Base-by-base conservation (phyloP, 2,797 vertebrate species). In the Delichon dasypus region DNA sequence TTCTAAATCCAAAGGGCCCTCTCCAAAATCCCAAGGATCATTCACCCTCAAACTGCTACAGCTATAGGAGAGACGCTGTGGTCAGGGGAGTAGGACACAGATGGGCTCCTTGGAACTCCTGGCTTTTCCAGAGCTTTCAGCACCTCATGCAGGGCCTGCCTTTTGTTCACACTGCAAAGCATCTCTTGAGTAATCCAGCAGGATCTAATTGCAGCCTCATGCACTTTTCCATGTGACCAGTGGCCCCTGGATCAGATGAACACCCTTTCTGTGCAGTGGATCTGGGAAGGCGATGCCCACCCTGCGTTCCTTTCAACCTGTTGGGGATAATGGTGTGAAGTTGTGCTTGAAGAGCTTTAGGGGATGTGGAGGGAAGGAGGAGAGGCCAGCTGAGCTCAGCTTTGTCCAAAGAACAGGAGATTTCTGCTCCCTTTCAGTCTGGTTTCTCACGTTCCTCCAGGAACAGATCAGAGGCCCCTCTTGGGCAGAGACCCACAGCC, bases 1-100 rank as follows among this genome's bases (percentile, higher is more conserved):
- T 89, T 78, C 75, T 78, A 88, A 94, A 57, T 83, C 81, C 88
- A 85, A 18, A 89, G 72, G 55, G 26, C 57, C 34, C 11, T 71
- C 36, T 29, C 76, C 29, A 58, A 88, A 88, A 51, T 48, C 29
- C 70, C 66, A 74, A 82, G 89, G 87, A 67, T 50, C 68, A 73
- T 51, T 65, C 81, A 73, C 29, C 60, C 45, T 42, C 65, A 13
- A 22, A 58, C 2, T 57, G 67, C 67, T 45, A 0, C 40, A 50
- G 36, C 53, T 67, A 0, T 21, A 36, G 26, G 10, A 15, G 58
- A 61, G 34, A 21, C 9, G 5, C n/a, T 88, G 71, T 53, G 70
- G 67, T 30, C 71, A 51, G 73, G 45, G 38, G 40, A 78, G 47
- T 2, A 32, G 55, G 53, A 21, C 0, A 2, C 29, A 47, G n/a